Evolutionary conservation across 2,888 invertebrate species (phyloP).

Genomic region (Cantharis rufa): DNA sequence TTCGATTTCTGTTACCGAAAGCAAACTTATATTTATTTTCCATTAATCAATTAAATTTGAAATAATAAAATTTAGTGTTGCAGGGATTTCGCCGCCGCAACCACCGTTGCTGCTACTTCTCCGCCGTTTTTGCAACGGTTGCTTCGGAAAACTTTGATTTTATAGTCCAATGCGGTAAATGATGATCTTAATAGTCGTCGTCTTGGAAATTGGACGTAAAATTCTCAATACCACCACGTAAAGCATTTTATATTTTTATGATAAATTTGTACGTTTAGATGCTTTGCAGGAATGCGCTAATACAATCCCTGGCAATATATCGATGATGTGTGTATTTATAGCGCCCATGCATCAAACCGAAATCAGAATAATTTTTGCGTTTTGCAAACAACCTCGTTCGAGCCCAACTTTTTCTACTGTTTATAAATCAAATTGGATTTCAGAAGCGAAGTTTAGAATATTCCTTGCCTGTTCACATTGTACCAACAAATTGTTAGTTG

Average conservation of each 20-base stretch:
- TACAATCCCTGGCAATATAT: constrained; percentile 40
- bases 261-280: neutral
- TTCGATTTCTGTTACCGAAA: constrained; percentile 10
- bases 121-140: neutral
- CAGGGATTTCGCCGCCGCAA: neutral
- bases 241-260: neutral
- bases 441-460: constrained; percentile 44
- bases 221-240: neutral
- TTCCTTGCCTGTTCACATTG: constrained; percentile 41
- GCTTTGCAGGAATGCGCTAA: neutral
- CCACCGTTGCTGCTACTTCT: neutral
- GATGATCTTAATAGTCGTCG: constrained; percentile 15
- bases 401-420: constrained; percentile 47
- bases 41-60: neutral
- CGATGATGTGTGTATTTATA: constrained; percentile 55
- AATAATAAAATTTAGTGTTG: neutral
- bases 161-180: constrained; percentile 18
- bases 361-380: constrained; percentile 51
- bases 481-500: constrained; percentile 49
- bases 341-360: constrained; percentile 52
- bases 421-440: constrained; percentile 55
- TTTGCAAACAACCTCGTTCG: constrained; percentile 49
- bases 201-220: constrained; percentile 1
- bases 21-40: neutral
- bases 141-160: constrained; percentile 19